A percentile compares a stretch with the other conserved stretches of the same genome.
phyloP scores from a whole-genome alignment of 2,797 vertebrate species.

The Semotilus atromaculatus region DNA sequence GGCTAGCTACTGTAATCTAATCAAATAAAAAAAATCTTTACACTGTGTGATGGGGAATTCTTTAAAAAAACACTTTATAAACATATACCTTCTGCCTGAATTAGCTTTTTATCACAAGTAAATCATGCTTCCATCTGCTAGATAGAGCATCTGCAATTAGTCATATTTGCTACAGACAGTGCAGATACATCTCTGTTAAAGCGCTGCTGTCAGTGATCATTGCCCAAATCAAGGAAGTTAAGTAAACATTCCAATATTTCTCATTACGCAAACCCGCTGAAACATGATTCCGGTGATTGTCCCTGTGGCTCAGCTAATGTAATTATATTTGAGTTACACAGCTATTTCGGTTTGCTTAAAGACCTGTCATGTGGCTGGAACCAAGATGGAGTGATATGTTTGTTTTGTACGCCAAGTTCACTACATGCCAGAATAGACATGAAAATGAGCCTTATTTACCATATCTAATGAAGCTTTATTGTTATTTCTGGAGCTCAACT shows the following conservation, averaged over 20 bases:
- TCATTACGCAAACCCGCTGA: slow-evolving; percentile 44
- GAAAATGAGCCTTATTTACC: neutral
- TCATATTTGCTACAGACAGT: slow-evolving; percentile 34
- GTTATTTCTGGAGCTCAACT: neutral
- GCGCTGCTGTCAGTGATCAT: slow-evolving; percentile 47
- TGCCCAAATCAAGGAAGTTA: slow-evolving; percentile 45
- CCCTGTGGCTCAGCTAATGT: slow-evolving; percentile 39
- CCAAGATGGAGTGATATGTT: slow-evolving; percentile 12
- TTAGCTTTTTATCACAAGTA: neutral
- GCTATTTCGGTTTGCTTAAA: slow-evolving; percentile 13
- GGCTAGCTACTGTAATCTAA: no score
- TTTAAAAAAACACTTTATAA: neutral
- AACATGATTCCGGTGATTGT: slow-evolving; percentile 13
- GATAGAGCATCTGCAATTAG: slow-evolving; percentile 23
- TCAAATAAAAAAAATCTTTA: neutral
- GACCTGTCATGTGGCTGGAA: slow-evolving; percentile 13
- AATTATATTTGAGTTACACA: slow-evolving; percentile 47
- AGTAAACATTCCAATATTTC: slow-evolving; percentile 49
- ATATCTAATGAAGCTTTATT: neutral
- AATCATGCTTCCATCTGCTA: slow-evolving; percentile 37
- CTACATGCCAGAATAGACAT: neutral
- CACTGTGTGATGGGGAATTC: neutral
- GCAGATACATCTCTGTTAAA: slow-evolving; percentile 50
- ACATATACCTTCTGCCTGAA: neutral
- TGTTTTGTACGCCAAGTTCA: neutral